phyloP scores from a whole-genome alignment of 2,113 vertebrate species.

The Lepisosteus oculatus region DNA sequence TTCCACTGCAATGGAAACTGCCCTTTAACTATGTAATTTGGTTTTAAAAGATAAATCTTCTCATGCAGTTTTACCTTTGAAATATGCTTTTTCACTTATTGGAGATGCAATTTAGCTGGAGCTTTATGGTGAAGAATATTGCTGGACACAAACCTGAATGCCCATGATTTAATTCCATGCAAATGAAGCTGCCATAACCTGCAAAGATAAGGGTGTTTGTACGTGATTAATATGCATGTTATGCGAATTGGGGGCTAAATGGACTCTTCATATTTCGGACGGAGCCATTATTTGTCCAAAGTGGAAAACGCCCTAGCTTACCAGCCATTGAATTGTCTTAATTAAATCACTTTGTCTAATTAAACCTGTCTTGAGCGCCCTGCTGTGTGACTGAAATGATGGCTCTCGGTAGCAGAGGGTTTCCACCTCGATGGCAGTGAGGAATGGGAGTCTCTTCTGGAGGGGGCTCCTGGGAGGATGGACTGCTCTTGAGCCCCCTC shows the following conservation, averaged over 20 bases:
- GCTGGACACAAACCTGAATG: too few species aligned
- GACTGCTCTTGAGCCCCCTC: too few species aligned
- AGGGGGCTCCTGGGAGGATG: too few species aligned
- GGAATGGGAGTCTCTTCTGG: neutral
- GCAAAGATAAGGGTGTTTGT: neutral
- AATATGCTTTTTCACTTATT: too few species aligned
- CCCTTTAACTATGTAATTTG: too few species aligned
- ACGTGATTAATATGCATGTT: neutral
- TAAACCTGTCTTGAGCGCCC: conserved; percentile 5
- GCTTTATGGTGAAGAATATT: too few species aligned
- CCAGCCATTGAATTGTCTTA: conserved; percentile 17
- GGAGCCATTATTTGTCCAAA: neutral
- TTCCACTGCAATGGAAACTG: too few species aligned
- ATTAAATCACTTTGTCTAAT: conserved; percentile 28
- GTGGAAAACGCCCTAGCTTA: neutral
- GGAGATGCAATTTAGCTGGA: too few species aligned
- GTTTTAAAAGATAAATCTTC: too few species aligned
- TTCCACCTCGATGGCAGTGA: neutral
- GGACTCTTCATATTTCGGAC: neutral
- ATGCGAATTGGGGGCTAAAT: neutral
- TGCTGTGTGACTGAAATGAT: neutral
- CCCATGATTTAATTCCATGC: too few species aligned
- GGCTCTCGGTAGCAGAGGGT: neutral
- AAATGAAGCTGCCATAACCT: neutral
- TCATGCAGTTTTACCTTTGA: too few species aligned